phyloP scores from a whole-genome alignment of 1,140 invertebrate species.

The Oryzaephilus surinamensis region DNA sequence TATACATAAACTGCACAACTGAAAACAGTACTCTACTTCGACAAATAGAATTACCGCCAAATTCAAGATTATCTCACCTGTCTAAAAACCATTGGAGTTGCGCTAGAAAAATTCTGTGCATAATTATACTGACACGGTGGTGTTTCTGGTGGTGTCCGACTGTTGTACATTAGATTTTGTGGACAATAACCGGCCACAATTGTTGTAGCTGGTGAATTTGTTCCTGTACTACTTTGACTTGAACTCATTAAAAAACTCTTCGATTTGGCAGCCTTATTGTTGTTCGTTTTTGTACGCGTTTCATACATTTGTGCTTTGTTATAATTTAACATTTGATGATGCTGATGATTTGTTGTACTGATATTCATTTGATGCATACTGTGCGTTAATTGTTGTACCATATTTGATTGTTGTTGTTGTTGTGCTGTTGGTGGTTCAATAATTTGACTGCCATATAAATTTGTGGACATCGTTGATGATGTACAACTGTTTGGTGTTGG shows the following conservation, averaged over 20 bases:
- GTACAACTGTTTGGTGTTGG: slow-evolving; percentile 24
- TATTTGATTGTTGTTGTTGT: slow-evolving; percentile 5
- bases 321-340: slow-evolving; percentile 6
- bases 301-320: too few relatives aligned
- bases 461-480: slow-evolving; percentile 6
- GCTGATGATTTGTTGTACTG: slow-evolving; percentile 2
- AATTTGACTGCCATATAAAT: not conserved
- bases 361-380: slow-evolving; percentile 20
- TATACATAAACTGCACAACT: not conserved
- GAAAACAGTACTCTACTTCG: too few relatives aligned
- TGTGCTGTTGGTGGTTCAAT: not conserved
- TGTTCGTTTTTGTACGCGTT: too few relatives aligned
- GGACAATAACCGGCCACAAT: slow-evolving; percentile 27
- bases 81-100: slow-evolving; percentile 26
- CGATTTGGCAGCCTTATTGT: too few relatives aligned
- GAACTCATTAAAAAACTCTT: slow-evolving; percentile 22
- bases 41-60: too few relatives aligned
- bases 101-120: slow-evolving; percentile 13
- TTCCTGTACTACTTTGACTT: slow-evolving; percentile 31
- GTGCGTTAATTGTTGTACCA: slow-evolving; percentile 23
- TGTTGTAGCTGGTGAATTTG: slow-evolving; percentile 31
- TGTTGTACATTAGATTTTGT: slow-evolving; percentile 12
- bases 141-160: slow-evolving; percentile 28
- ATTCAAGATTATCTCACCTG: slow-evolving; percentile 25
- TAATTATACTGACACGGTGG: slow-evolving; percentile 24